Conservation (phyloP, 2,797 vertebrate species). For the Sebastes diploproa region DNA sequence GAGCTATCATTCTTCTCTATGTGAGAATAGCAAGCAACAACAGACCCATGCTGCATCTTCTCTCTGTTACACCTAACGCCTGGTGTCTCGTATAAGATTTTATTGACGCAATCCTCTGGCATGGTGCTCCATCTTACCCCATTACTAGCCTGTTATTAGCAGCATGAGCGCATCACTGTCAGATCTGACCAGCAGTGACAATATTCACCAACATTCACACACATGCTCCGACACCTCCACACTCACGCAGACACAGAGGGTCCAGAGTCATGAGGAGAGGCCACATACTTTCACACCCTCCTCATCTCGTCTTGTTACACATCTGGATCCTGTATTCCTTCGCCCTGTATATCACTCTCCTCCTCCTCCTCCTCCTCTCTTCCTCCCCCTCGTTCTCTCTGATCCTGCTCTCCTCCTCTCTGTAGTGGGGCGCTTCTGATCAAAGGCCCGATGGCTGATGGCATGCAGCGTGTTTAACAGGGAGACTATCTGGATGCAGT, state of each 20-base stretch:
- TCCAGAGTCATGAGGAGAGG: constrained; percentile 53
- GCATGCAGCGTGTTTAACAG: constrained; percentile 64
- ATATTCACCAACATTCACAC: constrained; percentile 8
- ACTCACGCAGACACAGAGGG: constrained; percentile 21
- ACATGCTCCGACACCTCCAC: constrained; percentile 1
- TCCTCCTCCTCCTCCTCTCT: constrained; percentile 58
- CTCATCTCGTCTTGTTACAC: constrained; percentile 74
- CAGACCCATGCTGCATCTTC: background rate
- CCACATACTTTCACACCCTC: constrained; percentile 76
- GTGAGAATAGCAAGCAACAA: background rate
- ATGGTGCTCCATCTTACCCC: background rate
- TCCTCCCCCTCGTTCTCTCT: constrained; percentile 56
- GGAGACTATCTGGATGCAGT: constrained; percentile 41
- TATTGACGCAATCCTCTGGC: background rate
- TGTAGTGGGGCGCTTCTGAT: constrained; percentile 65
- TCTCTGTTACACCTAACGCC: background rate
- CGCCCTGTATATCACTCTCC: constrained; percentile 74
- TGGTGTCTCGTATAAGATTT: background rate
- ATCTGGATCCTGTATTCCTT: constrained; percentile 80
- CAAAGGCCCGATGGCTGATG: constrained; percentile 68
- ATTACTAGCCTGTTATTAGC: background rate
- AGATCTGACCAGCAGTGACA: background rate
- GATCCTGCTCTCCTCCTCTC: constrained; percentile 68
- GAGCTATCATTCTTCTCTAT: background rate
- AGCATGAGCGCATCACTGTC: background rate